phyloP scores from a whole-genome alignment of 2,113 vertebrate genomes.

The Callaeas wilsoni region DNA sequence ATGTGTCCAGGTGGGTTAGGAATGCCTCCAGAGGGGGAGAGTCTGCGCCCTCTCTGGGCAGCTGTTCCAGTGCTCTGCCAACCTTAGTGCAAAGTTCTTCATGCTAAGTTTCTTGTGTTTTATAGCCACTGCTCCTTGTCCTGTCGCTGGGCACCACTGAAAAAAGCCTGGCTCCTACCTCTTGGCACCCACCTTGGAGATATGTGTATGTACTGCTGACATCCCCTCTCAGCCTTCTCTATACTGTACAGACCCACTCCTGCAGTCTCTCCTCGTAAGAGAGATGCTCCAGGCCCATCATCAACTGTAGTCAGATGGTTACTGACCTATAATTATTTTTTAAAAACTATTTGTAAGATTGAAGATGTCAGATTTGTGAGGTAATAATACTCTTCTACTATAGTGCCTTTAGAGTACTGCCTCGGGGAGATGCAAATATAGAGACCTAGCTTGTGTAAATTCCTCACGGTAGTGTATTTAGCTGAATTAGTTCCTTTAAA shows the following conservation, averaged over 20 bases:
- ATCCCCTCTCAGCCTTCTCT: background rate
- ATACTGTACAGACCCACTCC: background rate
- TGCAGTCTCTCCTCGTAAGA: background rate
- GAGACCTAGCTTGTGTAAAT: background rate
- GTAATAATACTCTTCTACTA: background rate
- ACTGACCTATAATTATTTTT: background rate
- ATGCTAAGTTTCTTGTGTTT: background rate
- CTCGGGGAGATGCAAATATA: background rate
- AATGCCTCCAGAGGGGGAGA: background rate
- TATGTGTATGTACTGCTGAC: background rate
- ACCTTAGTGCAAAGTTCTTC: too few relatives aligned
- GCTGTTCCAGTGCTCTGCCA: background rate
- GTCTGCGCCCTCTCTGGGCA: accelerated
- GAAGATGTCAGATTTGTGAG: background rate
- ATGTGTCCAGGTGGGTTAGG: background rate
- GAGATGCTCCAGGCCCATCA: background rate
- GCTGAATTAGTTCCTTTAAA: background rate
- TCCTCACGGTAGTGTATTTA: background rate
- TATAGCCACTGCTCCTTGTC: background rate
- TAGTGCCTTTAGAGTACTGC: background rate
- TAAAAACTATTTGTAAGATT: background rate
- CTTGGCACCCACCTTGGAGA: background rate
- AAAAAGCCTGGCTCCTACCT: too few relatives aligned
- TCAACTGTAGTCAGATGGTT: background rate
- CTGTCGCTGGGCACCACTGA: background rate